Conservation (phyloP, 2,113 vertebrate genomes). For the Vidua macroura region DNA sequence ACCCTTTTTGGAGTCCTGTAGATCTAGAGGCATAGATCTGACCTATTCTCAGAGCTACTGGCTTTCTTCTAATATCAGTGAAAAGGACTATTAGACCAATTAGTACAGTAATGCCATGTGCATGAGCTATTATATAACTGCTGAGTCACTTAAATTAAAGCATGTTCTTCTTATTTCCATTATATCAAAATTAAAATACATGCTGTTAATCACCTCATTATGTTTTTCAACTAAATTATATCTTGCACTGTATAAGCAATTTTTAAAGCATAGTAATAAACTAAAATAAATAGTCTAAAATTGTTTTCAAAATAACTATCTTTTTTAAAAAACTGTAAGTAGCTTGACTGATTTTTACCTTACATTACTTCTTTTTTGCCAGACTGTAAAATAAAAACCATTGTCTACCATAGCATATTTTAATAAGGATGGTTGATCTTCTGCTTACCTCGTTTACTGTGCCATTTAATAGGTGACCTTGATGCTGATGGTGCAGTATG, state of each 20-base stretch:
- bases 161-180: background rate
- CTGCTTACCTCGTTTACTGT: background rate
- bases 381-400: background rate
- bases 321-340: background rate
- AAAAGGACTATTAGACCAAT: background rate
- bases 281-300: background rate
- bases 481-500: background rate
- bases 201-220: slow-evolving; percentile 15
- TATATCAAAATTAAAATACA: background rate
- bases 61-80: background rate
- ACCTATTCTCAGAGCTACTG: background rate
- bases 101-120: background rate
- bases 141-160: background rate
- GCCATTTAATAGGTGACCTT: background rate
- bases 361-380: background rate
- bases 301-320: background rate
- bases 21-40: background rate
- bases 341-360: background rate
- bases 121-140: background rate
- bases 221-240: background rate
- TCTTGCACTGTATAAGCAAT: background rate
- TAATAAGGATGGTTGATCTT: background rate
- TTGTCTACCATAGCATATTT: background rate
- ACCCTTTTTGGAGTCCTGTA: background rate
- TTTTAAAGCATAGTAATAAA: background rate